Conservation (phyloP, 1,140 invertebrate genomes). For the Zaprionus africanus region DNA sequence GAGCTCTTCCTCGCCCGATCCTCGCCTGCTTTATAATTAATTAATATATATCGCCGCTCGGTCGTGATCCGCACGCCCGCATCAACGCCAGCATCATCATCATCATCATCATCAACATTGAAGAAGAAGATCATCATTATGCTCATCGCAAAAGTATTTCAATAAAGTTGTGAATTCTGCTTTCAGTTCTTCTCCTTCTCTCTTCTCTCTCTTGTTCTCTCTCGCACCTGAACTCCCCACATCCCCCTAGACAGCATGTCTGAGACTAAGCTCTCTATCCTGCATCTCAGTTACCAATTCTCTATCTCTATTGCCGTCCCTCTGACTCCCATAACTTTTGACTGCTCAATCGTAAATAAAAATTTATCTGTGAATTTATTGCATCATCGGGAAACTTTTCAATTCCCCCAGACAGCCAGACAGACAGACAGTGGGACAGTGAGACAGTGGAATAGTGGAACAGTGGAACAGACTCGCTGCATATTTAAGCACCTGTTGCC, state of each 20-base stretch:
- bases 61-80: slow-evolving; percentile 57
- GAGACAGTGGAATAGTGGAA: background rate
- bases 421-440: background rate
- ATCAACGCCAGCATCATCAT: slow-evolving; percentile 11
- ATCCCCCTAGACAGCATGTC: slow-evolving; percentile 60
- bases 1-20: background rate
- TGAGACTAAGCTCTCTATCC: slow-evolving; percentile 7
- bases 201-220: no score
- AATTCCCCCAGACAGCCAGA: slow-evolving; percentile 47
- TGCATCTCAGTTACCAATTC: background rate
- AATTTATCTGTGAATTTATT: slow-evolving; percentile 79
- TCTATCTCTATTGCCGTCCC: background rate
- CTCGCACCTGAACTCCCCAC: background rate
- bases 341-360: slow-evolving; percentile 68
- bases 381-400: slow-evolving; percentile 76
- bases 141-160: slow-evolving; percentile 40
- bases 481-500: slow-evolving; percentile 66
- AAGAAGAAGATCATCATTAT: background rate
- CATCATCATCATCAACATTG: slow-evolving; percentile 8
- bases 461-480: slow-evolving; percentile 13
- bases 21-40: slow-evolving; percentile 69
- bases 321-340: slow-evolving; percentile 9
- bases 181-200: no score
- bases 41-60: slow-evolving; percentile 64
- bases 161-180: slow-evolving; percentile 44